Evolutionary conservation across 2,113 vertebrate genomes (phyloP).

Genomic region (Notothenia coriiceps): DNA sequence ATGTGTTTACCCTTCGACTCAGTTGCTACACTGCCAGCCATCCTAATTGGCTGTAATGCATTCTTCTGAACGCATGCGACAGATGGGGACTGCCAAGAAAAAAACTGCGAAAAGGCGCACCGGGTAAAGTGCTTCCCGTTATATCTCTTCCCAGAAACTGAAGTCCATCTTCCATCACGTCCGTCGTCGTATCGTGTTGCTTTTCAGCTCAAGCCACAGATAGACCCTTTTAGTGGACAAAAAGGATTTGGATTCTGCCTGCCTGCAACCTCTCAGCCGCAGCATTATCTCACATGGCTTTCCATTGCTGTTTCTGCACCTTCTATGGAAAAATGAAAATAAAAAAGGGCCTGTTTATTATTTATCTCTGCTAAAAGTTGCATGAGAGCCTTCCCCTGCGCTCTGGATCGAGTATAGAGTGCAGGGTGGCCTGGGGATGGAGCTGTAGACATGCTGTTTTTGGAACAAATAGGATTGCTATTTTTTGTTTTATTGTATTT

Average conservation of each 20-base stretch:
- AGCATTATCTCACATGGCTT: conserved; percentile 2
- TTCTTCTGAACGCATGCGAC: conserved; percentile 52
- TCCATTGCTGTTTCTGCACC: conserved; percentile 53
- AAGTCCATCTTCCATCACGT: conserved; percentile 28
- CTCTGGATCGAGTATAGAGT: conserved; percentile 53
- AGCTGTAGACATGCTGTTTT: conserved; percentile 20
- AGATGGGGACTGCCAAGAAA: conserved; percentile 64
- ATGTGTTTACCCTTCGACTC: conserved; percentile 65
- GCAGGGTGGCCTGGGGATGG: conserved; percentile 30
- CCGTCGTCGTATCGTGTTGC: conserved; percentile 25
- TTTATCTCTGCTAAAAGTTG: conserved; percentile 74
- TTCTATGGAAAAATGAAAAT: conserved; percentile 52
- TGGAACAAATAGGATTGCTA: conserved; percentile 58
- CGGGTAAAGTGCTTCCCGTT: conserved; percentile 18
- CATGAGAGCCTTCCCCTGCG: conserved; percentile 51
- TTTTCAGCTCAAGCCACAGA: conserved; percentile 34
- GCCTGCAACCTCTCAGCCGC: conserved; percentile 32
- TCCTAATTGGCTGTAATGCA: conserved; percentile 70
- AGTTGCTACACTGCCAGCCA: conserved; percentile 43
- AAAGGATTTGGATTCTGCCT: conserved; percentile 48
- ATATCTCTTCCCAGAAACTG: conserved; percentile 38
- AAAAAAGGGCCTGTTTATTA: conserved; percentile 63
- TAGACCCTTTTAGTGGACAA: conserved; percentile 47
- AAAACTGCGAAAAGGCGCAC: conserved; percentile 42
- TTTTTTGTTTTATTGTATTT: conserved; percentile 54